A percentile compares a stretch with the other conserved stretches of the same genome.
These are phyloP conservation scores for Propithecus coquereli DNA, from an alignment of 2,113 vertebrate species.

Conservation along the genomic window DNA sequence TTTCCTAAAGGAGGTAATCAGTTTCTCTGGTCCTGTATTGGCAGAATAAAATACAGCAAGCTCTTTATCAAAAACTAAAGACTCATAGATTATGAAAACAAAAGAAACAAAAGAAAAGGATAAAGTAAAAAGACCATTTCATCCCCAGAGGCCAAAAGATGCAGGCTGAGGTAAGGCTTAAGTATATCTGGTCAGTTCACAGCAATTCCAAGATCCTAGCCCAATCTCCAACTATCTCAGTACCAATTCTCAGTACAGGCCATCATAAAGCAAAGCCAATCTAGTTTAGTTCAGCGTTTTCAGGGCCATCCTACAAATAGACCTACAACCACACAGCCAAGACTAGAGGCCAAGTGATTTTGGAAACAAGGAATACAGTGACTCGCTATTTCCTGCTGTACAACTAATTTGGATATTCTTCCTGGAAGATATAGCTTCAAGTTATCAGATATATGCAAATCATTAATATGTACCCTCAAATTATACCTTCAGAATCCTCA, in stretches of 20 bases:
- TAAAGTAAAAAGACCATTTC: constrained; percentile 1
- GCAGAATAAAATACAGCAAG: neutral
- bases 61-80: constrained; percentile 28
- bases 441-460: neutral
- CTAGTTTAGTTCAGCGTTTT: neutral
- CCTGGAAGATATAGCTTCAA: neutral
- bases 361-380: constrained; percentile 27
- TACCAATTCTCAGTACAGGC: neutral
- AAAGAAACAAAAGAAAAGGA: neutral
- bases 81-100: constrained; percentile 15
- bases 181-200: neutral
- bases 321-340: neutral
- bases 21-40: neutral
- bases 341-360: neutral
- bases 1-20: constrained; percentile 27
- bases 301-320: neutral
- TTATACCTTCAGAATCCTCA: neutral
- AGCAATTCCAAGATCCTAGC: neutral
- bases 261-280: constrained; percentile 1
- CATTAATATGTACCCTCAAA: neutral
- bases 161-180: neutral
- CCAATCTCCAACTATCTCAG: neutral
- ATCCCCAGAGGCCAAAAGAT: neutral
- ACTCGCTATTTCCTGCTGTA: constrained; percentile 17
- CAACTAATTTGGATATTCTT: constrained; percentile 44